These are phyloP conservation scores for Junonia oenone DNA, from an alignment of 2,888 invertebrate species.

Conservation along the genomic window DNA sequence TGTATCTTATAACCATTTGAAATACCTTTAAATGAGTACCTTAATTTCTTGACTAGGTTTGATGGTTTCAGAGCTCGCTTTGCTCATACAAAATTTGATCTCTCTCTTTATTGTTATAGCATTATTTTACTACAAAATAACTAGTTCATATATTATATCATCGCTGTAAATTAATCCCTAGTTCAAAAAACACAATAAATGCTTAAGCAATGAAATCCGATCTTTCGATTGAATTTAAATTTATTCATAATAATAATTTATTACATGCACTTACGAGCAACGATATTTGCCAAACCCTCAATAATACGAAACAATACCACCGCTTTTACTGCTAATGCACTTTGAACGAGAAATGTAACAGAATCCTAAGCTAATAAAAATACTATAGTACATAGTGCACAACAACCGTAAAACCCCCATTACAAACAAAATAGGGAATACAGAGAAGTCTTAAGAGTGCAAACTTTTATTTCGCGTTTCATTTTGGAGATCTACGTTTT, in stretches of 20 bases:
- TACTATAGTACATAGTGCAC: slow-evolving; percentile 6
- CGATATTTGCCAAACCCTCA: background rate
- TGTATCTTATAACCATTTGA: too few species aligned
- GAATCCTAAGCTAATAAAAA: slow-evolving; percentile 9
- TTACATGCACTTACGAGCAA: background rate
- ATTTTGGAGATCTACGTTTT: slow-evolving; percentile 29
- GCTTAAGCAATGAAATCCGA: background rate
- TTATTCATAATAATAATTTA: slow-evolving; percentile 2
- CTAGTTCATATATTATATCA: too few species aligned
- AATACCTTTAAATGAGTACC: too few species aligned
- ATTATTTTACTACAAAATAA: too few species aligned
- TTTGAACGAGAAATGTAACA: slow-evolving; percentile 9
- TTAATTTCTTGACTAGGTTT: too few species aligned
- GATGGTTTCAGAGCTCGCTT: too few species aligned
- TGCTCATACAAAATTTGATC: too few species aligned
- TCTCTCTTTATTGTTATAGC: too few species aligned
- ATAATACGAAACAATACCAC: slow-evolving; percentile 1
- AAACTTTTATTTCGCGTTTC: slow-evolving; percentile 42
- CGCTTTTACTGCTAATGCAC: slow-evolving; percentile 8
- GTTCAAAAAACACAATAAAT: background rate
- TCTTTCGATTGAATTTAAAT: background rate
- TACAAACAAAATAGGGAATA: slow-evolving; percentile 31
- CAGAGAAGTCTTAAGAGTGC: slow-evolving; percentile 36
- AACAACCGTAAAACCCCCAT: slow-evolving; percentile 17
- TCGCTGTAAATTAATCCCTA: too few species aligned